These are phyloP conservation scores for Alviniconcha strummeri DNA, from an alignment of 2,888 invertebrate species.

Conservation along the genomic window DNA sequence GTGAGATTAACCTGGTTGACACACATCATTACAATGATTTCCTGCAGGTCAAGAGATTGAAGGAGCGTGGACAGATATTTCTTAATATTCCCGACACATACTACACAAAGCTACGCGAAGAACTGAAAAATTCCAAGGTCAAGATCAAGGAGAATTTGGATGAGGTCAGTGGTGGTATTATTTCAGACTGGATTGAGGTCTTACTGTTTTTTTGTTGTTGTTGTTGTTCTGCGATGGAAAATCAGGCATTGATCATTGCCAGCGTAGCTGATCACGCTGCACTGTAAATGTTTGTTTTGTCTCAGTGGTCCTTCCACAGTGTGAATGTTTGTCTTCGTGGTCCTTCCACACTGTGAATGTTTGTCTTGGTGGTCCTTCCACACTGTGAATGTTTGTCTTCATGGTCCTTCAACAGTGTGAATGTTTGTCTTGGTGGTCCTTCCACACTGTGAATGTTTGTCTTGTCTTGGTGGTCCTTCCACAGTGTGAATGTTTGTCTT, in stretches of 20 bases:
- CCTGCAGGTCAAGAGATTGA: slow-evolving; percentile 78
- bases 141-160: slow-evolving; percentile 90
- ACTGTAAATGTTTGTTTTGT: too few relatives aligned
- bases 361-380: too few relatives aligned
- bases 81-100: slow-evolving; percentile 91
- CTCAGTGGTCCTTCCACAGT: too few relatives aligned
- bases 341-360: too few relatives aligned
- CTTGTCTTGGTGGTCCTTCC: too few relatives aligned
- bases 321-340: too few relatives aligned
- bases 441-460: too few relatives aligned
- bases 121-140: slow-evolving; percentile 84
- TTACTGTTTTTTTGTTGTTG: not conserved
- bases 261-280: too few relatives aligned
- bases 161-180: slow-evolving; percentile 57
- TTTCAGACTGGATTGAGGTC: not conserved
- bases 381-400: too few relatives aligned
- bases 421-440: too few relatives aligned
- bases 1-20: not conserved
- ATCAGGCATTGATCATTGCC: not conserved
- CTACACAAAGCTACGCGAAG: slow-evolving; percentile 87
- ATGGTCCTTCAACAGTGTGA: too few relatives aligned
- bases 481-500: too few relatives aligned
- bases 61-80: slow-evolving; percentile 91
- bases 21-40: not conserved
- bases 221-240: not conserved